Evolutionary conservation across 2,113 vertebrate species (phyloP).

Genomic region (Propithecus coquereli): DNA sequence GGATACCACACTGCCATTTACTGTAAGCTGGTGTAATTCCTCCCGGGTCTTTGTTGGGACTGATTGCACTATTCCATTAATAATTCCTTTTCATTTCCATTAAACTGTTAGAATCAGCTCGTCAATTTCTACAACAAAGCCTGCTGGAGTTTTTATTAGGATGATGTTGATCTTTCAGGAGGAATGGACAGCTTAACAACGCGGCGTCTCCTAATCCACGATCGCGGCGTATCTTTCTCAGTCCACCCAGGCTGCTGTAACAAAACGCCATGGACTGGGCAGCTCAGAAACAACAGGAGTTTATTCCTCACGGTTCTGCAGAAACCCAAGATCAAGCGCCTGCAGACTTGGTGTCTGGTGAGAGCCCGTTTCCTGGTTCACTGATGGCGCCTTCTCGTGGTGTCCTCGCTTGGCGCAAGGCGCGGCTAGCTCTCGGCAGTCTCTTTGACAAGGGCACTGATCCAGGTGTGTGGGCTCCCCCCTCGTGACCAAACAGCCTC

Average conservation of each 20-base stretch:
- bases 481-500: background rate
- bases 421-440: background rate
- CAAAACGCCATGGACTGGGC: background rate
- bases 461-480: background rate
- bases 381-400: background rate
- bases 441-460: background rate
- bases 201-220: accelerated
- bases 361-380: background rate
- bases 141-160: background rate
- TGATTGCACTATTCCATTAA: background rate
- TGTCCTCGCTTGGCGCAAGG: background rate
- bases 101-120: background rate
- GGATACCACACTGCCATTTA: accelerated
- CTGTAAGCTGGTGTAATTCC: background rate
- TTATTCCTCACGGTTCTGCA: background rate
- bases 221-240: accelerated
- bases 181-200: accelerated
- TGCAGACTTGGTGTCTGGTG: background rate
- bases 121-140: background rate
- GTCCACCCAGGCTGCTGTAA: background rate
- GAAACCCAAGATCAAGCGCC: background rate
- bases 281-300: background rate
- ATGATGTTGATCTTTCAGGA: accelerated
- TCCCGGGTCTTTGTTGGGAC: background rate
- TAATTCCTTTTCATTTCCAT: accelerated